Evolutionary conservation across 2,113 vertebrate species (phyloP), one percentile per base, ranked within the genome.

Genomic region (Carollia perspicillata): DNA sequence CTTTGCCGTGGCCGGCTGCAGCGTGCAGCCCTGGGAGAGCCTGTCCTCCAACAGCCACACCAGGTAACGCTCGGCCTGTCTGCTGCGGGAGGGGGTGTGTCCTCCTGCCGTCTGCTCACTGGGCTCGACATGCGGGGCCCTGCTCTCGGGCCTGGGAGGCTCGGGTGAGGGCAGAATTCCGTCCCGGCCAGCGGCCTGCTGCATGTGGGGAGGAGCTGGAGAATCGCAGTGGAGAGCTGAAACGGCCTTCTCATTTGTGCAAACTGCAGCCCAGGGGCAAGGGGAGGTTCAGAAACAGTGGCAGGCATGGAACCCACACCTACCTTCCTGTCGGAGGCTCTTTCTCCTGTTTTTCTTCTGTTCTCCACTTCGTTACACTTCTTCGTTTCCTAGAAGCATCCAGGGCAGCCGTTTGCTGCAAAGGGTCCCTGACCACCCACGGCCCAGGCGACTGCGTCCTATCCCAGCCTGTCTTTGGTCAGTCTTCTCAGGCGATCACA

Each of bases 41-140:
- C 98, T 99, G 30, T 99, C 99, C 12, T 99, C 99, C 94, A 99
- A 99, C 97, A 99, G 99, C 97, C 99, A 99, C 93, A 99, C 99
- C 85, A 99, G 99, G 99, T 99, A 98, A 97, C 5, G 18, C 28
- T 6, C 12, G 37, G 35, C 63, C 12, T 89, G 89, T 88, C 72
- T 2, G 35, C 47, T 4, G 2, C 0, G 0, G 3, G 16, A 23
- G 2, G 22, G 13, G 13, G 14, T 89, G 63, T 72, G 12, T 26
- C 33, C 30, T 18, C 53, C 0, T 20, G 55, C 74, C 2, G 26
- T 80, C 12, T 49, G 1, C 44, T 60, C 35, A 1, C 14, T 0
- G 3, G 86, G 17, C 75, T 6, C 65, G 84, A 3, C 42, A 0
- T 81, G 40, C 72, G 18, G 53, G 84, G 74, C 60, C 80, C 78